Evolutionary conservation across 23 tunicate genomes (phyloP).

Genomic region (Ascidia mentula): DNA sequence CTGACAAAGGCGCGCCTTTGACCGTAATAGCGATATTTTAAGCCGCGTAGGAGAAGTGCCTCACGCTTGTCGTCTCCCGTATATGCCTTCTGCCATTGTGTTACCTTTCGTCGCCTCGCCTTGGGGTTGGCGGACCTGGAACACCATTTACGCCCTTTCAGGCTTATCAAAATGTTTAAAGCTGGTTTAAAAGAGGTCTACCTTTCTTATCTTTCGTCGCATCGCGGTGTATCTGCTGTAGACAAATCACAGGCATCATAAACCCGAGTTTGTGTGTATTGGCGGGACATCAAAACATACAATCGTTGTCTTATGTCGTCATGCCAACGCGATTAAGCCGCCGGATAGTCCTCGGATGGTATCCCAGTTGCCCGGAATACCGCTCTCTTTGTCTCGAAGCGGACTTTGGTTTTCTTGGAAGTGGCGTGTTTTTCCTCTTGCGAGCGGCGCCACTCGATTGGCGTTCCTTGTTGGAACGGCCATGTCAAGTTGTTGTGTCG

Average conservation of each 20-base stretch:
- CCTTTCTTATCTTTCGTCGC: not conserved
- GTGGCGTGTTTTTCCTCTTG: not conserved
- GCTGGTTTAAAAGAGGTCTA: not conserved
- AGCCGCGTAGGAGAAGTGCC: not conserved
- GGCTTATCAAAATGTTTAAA: not conserved
- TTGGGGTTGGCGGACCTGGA: not conserved
- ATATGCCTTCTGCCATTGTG: too few species aligned
- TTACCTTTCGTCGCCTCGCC: conserved; percentile 1
- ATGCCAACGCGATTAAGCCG: not conserved
- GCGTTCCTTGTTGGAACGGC: conserved; percentile 5
- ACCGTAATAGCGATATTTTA: conserved; percentile 3
- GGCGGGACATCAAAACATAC: not conserved
- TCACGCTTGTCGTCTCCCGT: not conserved
- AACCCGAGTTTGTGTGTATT: not conserved
- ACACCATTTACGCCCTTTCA: not conserved
- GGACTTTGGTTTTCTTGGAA: conserved; percentile 1
- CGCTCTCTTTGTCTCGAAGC: not conserved
- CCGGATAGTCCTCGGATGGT: too few species aligned
- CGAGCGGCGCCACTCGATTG: conserved; percentile 2
- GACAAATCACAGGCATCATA: too few species aligned
- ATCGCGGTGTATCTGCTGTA: not conserved
- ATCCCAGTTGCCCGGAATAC: too few species aligned
- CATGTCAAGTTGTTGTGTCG: not conserved
- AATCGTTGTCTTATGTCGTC: not conserved
- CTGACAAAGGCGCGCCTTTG: conserved; percentile 2